phyloP scores from a whole-genome alignment of 2,797 vertebrate species.

The Chlorospingus flavigularis region DNA sequence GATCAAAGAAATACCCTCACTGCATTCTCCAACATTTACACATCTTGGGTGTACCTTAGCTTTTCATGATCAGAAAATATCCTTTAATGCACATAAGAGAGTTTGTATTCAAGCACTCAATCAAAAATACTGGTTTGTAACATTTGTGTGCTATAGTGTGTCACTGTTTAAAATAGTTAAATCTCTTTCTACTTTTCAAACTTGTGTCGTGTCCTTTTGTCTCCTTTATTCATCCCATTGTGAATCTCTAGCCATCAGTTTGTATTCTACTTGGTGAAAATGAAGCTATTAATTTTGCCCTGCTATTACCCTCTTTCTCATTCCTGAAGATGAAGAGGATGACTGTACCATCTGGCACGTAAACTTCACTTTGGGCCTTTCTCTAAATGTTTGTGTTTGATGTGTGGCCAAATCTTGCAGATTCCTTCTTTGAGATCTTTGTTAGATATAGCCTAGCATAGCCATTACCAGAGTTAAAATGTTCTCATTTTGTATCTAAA shows the following conservation, averaged over 20 bases:
- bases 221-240: background rate
- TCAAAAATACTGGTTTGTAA: background rate
- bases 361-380: background rate
- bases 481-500: conserved; percentile 20
- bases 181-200: background rate
- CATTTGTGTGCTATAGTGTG: background rate
- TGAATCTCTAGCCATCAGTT: background rate
- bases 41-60: background rate
- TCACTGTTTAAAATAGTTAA: background rate
- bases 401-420: background rate
- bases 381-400: conserved; percentile 22
- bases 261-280: background rate
- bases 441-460: background rate
- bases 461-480: background rate
- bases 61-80: background rate
- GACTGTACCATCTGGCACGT: background rate
- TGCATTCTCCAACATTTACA: background rate
- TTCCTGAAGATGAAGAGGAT: background rate
- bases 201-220: background rate
- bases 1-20: background rate
- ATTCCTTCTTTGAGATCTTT: conserved; percentile 28
- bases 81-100: background rate
- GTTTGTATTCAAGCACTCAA: background rate
- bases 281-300: background rate
- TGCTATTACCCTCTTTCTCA: background rate